These are phyloP conservation scores for Amphiprion percula DNA, from an alignment of 2,113 vertebrate genomes.

Conservation along the genomic window DNA sequence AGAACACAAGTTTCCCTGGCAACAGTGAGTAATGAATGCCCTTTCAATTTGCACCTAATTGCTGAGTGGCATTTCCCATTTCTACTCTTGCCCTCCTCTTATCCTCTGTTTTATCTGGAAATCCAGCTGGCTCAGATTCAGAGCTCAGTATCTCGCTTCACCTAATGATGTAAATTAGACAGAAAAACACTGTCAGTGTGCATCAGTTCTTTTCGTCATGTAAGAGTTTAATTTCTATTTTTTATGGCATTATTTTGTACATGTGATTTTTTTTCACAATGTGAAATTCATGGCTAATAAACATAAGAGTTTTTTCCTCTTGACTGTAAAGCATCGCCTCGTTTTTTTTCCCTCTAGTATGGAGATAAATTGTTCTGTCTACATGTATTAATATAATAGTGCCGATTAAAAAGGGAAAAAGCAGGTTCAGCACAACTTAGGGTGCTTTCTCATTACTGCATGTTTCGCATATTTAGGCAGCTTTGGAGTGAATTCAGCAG, in stretches of 20 bases:
- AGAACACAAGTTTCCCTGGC: slow-evolving; percentile 88
- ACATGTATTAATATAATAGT: neutral
- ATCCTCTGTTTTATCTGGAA: slow-evolving; percentile 52
- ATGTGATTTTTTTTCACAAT: slow-evolving; percentile 93
- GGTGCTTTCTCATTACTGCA: slow-evolving; percentile 68
- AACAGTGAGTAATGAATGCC: slow-evolving; percentile 90
- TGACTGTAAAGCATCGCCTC: slow-evolving; percentile 78
- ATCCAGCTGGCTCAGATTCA: slow-evolving; percentile 37
- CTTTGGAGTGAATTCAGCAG: slow-evolving; percentile 57
- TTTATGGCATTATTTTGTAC: slow-evolving; percentile 90
- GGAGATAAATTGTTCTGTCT: neutral
- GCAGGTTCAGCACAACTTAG: slow-evolving; percentile 28
- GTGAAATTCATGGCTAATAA: slow-evolving; percentile 99
- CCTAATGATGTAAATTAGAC: slow-evolving; percentile 73
- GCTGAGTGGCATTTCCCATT: slow-evolving; percentile 85
- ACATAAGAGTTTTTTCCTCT: slow-evolving; percentile 96
- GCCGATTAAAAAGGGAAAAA: slow-evolving; percentile 11
- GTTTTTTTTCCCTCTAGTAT: slow-evolving; percentile 35
- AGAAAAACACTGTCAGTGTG: slow-evolving; percentile 81
- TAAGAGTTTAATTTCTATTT: slow-evolving; percentile 85
- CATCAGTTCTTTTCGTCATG: slow-evolving; percentile 82
- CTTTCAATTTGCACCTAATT: slow-evolving; percentile 88
- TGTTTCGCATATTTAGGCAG: slow-evolving; percentile 74
- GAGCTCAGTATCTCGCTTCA: slow-evolving; percentile 70
- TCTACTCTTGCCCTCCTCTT: slow-evolving; percentile 42